These are phyloP conservation scores for Busseola fusca DNA, from an alignment of 2,888 invertebrate genomes.

Conservation along the genomic window DNA sequence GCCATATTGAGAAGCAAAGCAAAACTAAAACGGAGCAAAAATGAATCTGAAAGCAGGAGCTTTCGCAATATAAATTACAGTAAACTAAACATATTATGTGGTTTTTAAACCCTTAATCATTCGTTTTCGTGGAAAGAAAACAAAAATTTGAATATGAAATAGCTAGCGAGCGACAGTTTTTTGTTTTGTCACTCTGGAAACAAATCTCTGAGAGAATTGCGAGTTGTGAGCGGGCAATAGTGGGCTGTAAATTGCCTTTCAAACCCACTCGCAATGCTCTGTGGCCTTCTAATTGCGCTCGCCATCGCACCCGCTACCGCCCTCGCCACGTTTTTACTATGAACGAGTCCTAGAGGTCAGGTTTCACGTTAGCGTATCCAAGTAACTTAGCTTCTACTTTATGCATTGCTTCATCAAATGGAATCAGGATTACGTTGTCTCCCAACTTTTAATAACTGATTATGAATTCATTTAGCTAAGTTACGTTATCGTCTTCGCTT, in stretches of 20 bases:
- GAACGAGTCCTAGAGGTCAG: not conserved
- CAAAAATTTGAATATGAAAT: not conserved
- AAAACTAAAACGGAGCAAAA: no score
- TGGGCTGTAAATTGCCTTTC: not conserved
- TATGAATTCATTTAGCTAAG: constrained; percentile 50
- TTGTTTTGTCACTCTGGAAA: not conserved
- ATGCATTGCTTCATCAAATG: constrained; percentile 41
- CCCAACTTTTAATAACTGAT: constrained; percentile 43
- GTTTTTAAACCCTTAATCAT: not conserved
- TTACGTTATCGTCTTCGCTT: constrained; percentile 27
- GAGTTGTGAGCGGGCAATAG: no score
- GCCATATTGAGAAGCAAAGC: no score
- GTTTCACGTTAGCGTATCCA: constrained; percentile 2
- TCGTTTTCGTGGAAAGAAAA: not conserved
- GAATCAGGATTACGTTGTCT: constrained; percentile 37
- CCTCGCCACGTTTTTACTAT: not conserved
- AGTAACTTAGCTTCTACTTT: constrained; percentile 32
- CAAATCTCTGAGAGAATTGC: no score
- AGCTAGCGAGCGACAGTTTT: not conserved
- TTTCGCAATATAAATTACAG: no score
- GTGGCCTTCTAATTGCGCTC: not conserved
- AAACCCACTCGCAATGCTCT: not conserved
- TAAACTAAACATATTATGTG: no score
- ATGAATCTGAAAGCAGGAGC: no score
- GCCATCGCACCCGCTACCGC: no score